phyloP scores from a whole-genome alignment of 2,113 vertebrate species.

The Cervus canadensis region DNA sequence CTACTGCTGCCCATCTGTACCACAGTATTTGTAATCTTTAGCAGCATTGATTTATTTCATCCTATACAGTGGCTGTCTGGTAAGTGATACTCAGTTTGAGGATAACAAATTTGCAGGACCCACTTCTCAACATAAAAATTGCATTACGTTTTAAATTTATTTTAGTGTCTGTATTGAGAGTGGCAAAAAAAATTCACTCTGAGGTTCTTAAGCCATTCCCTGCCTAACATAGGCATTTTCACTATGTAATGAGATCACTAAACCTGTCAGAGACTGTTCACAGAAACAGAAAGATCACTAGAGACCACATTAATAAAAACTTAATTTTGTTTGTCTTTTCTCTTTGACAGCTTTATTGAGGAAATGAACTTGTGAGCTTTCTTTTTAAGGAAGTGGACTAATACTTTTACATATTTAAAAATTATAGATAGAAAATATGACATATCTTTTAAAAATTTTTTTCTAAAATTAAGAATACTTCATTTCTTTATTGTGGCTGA shows the following conservation, averaged over 20 bases:
- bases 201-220: background rate
- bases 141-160: background rate
- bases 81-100: constrained; percentile 68
- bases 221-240: constrained; percentile 8
- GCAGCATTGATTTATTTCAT: constrained; percentile 86
- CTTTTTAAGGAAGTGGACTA: background rate
- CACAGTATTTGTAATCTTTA: constrained; percentile 85
- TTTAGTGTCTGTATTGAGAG: constrained; percentile 8
- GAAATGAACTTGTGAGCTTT: background rate
- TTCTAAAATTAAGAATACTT: background rate
- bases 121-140: constrained; percentile 26
- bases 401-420: background rate
- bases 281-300: background rate
- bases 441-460: background rate
- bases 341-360: constrained; percentile 3
- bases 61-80: constrained; percentile 89
- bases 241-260: background rate
- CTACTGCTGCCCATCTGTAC: constrained; percentile 87
- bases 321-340: background rate
- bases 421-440: background rate
- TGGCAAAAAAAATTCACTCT: background rate
- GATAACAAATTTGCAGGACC: background rate
- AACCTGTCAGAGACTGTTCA: background rate
- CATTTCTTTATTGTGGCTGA: background rate
- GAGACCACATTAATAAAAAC: background rate